phyloP scores from a whole-genome alignment of 2,888 invertebrate species.

The Tenthredo amoena region DNA sequence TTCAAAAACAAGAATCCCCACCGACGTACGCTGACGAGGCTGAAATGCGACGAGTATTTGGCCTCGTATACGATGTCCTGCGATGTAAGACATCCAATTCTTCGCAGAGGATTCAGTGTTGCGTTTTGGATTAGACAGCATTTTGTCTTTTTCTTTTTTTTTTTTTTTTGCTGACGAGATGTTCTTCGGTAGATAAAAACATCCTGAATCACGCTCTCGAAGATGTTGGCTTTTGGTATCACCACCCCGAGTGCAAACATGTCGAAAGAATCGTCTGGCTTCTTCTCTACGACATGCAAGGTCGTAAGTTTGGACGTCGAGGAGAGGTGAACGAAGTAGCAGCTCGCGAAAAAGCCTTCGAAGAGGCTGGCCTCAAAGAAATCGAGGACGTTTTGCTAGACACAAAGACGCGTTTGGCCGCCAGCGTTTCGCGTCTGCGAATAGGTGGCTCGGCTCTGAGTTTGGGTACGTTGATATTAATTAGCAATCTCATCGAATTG shows the following conservation, averaged over 20 bases:
- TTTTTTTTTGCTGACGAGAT: constrained; percentile 44
- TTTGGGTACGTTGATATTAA: constrained; percentile 74
- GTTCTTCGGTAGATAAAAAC: constrained; percentile 82
- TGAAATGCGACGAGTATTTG: constrained; percentile 87
- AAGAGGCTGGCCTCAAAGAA: constrained; percentile 75
- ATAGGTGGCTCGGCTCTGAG: constrained; percentile 87
- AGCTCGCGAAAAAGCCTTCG: constrained; percentile 62
- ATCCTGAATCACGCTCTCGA: constrained; percentile 84
- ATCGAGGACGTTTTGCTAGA: constrained; percentile 84
- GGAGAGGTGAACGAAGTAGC: constrained; percentile 60
- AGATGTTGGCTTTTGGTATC: constrained; percentile 82
- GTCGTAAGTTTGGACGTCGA: constrained; percentile 80
- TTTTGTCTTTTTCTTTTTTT: background rate
- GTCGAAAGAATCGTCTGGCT: constrained; percentile 82
- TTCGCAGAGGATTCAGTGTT: background rate
- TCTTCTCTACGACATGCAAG: constrained; percentile 85
- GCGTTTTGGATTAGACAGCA: background rate
- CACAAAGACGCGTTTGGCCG: constrained; percentile 85
- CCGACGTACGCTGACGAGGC: constrained; percentile 81
- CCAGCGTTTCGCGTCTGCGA: constrained; percentile 87
- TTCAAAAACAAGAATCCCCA: constrained; percentile 58
- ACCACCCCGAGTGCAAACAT: constrained; percentile 77
- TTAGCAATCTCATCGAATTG: background rate
- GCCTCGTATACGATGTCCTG: constrained; percentile 87
- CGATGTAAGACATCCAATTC: constrained; percentile 81